phyloP scores from a whole-genome alignment of 2,888 invertebrate species.

The Eristalis intricaria region DNA sequence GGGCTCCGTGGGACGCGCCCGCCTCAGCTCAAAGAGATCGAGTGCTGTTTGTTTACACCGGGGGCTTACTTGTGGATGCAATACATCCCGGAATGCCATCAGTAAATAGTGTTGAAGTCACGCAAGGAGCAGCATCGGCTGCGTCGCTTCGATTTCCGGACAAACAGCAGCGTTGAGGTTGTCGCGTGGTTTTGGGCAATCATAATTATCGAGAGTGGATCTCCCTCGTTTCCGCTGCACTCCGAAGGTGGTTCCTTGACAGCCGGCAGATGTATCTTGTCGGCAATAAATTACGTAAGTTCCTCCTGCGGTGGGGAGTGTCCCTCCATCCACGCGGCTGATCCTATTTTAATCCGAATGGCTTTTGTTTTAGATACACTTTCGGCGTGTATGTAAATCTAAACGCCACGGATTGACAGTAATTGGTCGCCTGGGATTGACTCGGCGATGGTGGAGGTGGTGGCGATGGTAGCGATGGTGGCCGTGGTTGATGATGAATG shows the following conservation, averaged over 20 bases:
- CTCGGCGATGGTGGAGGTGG: background rate
- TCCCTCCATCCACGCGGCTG: background rate
- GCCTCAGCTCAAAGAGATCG: background rate
- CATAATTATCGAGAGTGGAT: slow-evolving; percentile 31
- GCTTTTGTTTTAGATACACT: slow-evolving; percentile 29
- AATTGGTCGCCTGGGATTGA: slow-evolving; percentile 50
- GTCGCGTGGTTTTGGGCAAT: slow-evolving; percentile 37
- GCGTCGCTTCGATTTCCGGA: background rate
- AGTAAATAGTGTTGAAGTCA: background rate
- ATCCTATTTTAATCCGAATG: slow-evolving; percentile 31
- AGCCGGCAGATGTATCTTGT: background rate
- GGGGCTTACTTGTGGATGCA: background rate
- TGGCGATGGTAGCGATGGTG: too few species aligned
- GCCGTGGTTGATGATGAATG: background rate
- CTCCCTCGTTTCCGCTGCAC: slow-evolving; percentile 8
- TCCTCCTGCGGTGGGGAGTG: background rate
- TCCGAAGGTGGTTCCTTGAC: background rate
- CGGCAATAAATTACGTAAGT: background rate
- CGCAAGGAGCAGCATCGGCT: background rate
- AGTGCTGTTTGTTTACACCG: background rate
- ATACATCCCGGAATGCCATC: background rate
- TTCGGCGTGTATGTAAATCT: slow-evolving; percentile 27
- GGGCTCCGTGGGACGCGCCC: background rate
- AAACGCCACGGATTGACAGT: slow-evolving; percentile 37
- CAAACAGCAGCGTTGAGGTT: slow-evolving; percentile 11